phyloP scores from a whole-genome alignment of 2,888 invertebrate genomes.

The Pelosia muscerda region DNA sequence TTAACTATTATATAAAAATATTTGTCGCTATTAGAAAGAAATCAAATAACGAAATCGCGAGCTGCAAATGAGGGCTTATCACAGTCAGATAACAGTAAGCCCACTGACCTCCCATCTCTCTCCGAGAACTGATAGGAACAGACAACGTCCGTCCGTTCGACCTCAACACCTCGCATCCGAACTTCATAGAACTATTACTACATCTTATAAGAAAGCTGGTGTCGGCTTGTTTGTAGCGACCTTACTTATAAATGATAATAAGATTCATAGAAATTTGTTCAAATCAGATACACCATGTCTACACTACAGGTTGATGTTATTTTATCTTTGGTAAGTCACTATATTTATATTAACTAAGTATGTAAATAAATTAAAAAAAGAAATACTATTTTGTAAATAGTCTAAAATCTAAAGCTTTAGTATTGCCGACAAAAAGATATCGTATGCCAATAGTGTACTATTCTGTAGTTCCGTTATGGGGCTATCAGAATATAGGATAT shows the following conservation, averaged over 20 bases:
- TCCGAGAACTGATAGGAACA: slow-evolving; percentile 63
- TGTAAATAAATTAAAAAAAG: not conserved
- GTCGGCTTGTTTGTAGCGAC: slow-evolving; percentile 27
- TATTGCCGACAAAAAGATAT: not conserved
- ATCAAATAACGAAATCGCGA: slow-evolving; percentile 21
- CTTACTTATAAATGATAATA: slow-evolving; percentile 8
- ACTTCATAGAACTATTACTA: slow-evolving; percentile 59
- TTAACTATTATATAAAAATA: not conserved
- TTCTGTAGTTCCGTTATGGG: no score
- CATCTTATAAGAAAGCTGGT: slow-evolving; percentile 21
- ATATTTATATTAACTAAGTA: not conserved
- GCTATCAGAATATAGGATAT: no score
- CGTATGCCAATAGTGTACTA: no score
- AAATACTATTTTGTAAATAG: not conserved
- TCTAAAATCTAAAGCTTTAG: not conserved
- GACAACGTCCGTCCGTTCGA: slow-evolving; percentile 33
- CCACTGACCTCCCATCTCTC: slow-evolving; percentile 51
- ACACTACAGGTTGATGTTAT: not conserved
- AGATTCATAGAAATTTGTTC: slow-evolving; percentile 2
- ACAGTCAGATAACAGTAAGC: slow-evolving; percentile 26
- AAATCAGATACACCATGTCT: no score
- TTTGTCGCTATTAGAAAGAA: slow-evolving; percentile 18
- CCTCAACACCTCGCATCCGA: slow-evolving; percentile 63
- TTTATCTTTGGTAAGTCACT: not conserved
- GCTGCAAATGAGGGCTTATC: slow-evolving; percentile 43